phyloP scores from a whole-genome alignment of 2,888 invertebrate genomes.

The Drosophila emarginata region DNA sequence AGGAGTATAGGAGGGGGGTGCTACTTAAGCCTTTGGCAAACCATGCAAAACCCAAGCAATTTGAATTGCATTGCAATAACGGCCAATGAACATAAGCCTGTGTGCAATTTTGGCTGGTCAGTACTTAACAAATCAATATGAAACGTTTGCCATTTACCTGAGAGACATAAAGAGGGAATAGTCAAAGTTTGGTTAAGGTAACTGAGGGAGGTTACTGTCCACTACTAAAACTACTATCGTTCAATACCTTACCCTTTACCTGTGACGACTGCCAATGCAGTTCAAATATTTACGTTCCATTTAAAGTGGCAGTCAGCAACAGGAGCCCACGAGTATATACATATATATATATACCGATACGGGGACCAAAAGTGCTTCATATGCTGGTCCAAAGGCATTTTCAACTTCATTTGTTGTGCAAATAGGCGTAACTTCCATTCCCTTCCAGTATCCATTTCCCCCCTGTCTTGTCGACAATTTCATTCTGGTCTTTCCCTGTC shows the following conservation, averaged over 20 bases:
- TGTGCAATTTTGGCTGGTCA: slow-evolving; percentile 9
- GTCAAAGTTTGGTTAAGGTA: too few relatives aligned
- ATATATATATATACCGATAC: too few relatives aligned
- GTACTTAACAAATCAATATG: slow-evolving; percentile 62
- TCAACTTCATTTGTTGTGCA: slow-evolving; percentile 75
- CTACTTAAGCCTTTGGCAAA: slow-evolving; percentile 14
- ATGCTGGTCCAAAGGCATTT: slow-evolving; percentile 54
- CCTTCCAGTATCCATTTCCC: neutral
- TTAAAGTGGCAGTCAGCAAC: slow-evolving; percentile 53
- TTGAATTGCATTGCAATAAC: slow-evolving; percentile 13
- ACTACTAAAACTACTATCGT: too few relatives aligned
- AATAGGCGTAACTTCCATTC: slow-evolving; percentile 60
- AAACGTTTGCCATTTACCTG: slow-evolving; percentile 40
- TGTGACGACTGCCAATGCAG: slow-evolving; percentile 48
- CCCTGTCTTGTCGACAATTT: neutral
- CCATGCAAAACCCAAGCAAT: slow-evolving; percentile 15
- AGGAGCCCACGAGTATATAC: neutral
- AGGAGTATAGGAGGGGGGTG: too few relatives aligned
- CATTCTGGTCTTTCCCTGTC: too few relatives aligned
- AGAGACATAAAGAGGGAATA: slow-evolving; percentile 13
- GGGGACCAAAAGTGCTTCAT: slow-evolving; percentile 15
- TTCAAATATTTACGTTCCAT: slow-evolving; percentile 76
- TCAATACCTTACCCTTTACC: slow-evolving; percentile 8
- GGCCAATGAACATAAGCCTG: slow-evolving; percentile 19
- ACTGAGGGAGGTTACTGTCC: slow-evolving; percentile 20